These are phyloP conservation scores for Leucophora obtusa DNA, from an alignment of 2,888 invertebrate genomes.

Conservation along the genomic window DNA sequence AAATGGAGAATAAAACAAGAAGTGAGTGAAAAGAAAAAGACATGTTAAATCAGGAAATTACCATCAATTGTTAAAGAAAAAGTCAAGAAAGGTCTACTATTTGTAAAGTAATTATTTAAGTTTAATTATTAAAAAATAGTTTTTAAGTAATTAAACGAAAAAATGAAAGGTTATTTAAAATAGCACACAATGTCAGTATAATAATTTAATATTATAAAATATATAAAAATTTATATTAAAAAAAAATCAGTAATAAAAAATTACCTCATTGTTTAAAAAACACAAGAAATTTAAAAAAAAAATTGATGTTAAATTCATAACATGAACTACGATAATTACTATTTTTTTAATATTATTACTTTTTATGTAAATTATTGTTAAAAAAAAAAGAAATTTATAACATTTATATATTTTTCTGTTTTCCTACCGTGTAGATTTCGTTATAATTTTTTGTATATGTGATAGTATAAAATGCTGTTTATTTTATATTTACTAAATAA, in stretches of 20 bases:
- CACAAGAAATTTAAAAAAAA: conserved; percentile 1
- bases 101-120: conserved; percentile 39
- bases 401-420: conserved; percentile 28
- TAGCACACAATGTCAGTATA: conserved; percentile 39
- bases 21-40: conserved; percentile 18
- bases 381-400: conserved; percentile 22
- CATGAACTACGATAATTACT: conserved; percentile 27
- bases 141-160: conserved; percentile 30
- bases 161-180: conserved; percentile 4
- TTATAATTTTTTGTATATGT: conserved; percentile 40
- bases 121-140: conserved; percentile 34
- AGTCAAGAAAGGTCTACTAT: conserved; percentile 14
- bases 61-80: conserved; percentile 1
- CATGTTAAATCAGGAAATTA: conserved; percentile 26
- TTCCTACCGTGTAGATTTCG: conserved; percentile 59
- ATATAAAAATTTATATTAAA: conserved; percentile 8
- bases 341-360: conserved; percentile 4
- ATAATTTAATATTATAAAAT: conserved; percentile 29
- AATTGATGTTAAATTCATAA: background rate
- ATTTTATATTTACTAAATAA: conserved; percentile 15
- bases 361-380: conserved; percentile 34
- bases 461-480: conserved; percentile 48
- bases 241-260: conserved; percentile 30
- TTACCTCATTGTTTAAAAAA: conserved; percentile 55
- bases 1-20: background rate